Percentiles rank a stretch among this genome's conserved stretches.
Evolutionary conservation across 2,113 vertebrate genomes (phyloP).

Genomic region (Sapajus apella): DNA sequence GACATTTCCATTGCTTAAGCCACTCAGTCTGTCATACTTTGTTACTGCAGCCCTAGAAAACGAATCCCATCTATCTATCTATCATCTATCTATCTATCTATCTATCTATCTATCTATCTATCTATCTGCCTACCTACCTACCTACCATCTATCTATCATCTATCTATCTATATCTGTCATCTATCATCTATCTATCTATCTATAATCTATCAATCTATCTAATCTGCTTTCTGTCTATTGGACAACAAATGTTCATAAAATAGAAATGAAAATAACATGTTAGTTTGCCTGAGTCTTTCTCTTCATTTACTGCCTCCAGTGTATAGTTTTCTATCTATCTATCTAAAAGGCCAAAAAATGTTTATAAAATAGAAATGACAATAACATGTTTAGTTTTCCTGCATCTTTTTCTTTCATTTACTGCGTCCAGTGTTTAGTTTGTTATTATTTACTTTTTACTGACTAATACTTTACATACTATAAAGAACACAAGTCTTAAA

Average conservation of each 20-base stretch:
- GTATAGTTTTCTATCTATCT: too few species aligned
- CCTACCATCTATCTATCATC: background rate
- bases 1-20: background rate
- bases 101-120: too few species aligned
- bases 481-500: background rate
- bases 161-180: background rate
- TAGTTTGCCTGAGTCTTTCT: background rate
- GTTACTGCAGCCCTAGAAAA: background rate
- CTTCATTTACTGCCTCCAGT: too few species aligned
- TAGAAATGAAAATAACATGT: background rate
- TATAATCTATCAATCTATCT: background rate
- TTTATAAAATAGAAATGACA: background rate
- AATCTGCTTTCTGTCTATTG: too few species aligned
- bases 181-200: too few species aligned
- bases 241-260: background rate
- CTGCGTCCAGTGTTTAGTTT: background rate
- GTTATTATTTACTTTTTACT: background rate
- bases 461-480: background rate
- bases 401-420: background rate
- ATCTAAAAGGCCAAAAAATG: background rate
- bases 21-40: background rate
- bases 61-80: background rate
- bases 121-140: too few species aligned
- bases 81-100: too few species aligned
- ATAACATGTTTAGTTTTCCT: background rate